A percentile compares a stretch with the other conserved stretches of the same genome.
Evolutionary conservation across 2,888 invertebrate genomes (phyloP).

Genomic region (Gasteruption jaculator): DNA sequence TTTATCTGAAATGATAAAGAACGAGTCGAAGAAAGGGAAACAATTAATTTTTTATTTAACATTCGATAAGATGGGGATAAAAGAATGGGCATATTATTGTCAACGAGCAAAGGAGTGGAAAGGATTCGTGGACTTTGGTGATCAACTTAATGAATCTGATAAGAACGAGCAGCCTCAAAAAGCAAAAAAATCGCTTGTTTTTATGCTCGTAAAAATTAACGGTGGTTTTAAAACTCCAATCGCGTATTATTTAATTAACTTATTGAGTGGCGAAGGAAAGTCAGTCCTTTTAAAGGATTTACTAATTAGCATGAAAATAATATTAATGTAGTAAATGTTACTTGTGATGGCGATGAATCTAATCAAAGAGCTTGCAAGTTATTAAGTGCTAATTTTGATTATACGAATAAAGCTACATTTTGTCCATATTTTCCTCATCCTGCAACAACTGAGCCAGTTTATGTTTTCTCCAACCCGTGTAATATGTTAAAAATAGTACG

Average conservation of each 20-base stretch:
- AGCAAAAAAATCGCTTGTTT: conserved; percentile 6
- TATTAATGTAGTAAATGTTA: conserved; percentile 15
- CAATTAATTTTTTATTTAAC: not conserved
- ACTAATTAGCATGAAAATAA: conserved; percentile 5
- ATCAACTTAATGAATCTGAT: conserved; percentile 1
- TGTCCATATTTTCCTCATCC: conserved; percentile 12
- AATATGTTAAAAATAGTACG: too few relatives aligned
- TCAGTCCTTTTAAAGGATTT: conserved; percentile 14
- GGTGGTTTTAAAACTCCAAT: not conserved
- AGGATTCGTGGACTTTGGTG: conserved; percentile 9
- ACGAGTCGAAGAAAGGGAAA: conserved; percentile 2
- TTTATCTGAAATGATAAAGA: conserved; percentile 6
- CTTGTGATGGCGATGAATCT: conserved; percentile 16
- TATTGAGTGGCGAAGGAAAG: too few relatives aligned
- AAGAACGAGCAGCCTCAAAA: not conserved
- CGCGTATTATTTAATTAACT: not conserved
- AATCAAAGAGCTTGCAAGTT: conserved; percentile 11
- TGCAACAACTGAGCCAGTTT: conserved; percentile 1
- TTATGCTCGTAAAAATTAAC: conserved; percentile 1
- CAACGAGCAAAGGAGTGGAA: conserved; percentile 4
- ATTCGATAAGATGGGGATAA: conserved; percentile 8
- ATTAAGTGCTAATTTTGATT: conserved; percentile 13
- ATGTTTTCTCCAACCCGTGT: conserved; percentile 7
- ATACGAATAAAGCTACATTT: conserved; percentile 1
- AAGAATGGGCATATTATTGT: not conserved